These are phyloP conservation scores for Pseudomyrmex cubaensis DNA, from an alignment of 1,140 invertebrate species.

Conservation along the genomic window DNA sequence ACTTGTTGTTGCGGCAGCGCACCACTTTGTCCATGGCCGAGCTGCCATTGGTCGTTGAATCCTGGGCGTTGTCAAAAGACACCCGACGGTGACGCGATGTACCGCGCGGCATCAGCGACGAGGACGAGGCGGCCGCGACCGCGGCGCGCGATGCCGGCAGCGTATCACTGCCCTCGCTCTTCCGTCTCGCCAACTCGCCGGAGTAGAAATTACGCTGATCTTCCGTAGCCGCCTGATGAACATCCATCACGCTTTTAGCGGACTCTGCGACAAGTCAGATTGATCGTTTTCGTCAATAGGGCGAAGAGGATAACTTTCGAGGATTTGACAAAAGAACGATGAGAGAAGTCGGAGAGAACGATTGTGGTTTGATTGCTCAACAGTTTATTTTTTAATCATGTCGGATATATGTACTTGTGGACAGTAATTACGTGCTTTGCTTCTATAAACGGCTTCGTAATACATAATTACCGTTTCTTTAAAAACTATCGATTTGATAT, in stretches of 20 bases:
- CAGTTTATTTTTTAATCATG: background rate
- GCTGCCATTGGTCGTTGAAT: conserved; percentile 55
- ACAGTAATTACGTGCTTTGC: background rate
- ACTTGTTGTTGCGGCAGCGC: conserved; percentile 92
- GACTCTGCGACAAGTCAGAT: conserved; percentile 78
- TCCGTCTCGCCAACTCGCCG: conserved; percentile 81
- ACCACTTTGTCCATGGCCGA: conserved; percentile 84
- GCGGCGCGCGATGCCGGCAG: conserved; percentile 72
- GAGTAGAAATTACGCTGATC: conserved; percentile 72
- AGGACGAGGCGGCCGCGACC: conserved; percentile 42
- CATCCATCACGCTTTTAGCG: conserved; percentile 80
- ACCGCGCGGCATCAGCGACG: conserved; percentile 15
- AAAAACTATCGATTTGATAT: background rate
- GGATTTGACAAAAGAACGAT: background rate
- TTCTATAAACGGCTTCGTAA: no score
- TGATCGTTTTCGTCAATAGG: conserved; percentile 43
- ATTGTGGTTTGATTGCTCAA: conserved; percentile 14
- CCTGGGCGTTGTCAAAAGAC: conserved; percentile 83
- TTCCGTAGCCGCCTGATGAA: conserved; percentile 67
- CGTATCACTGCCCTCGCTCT: conserved; percentile 85
- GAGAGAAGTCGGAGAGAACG: conserved; percentile 53
- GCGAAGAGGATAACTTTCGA: background rate
- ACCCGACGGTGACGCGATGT: conserved; percentile 78
- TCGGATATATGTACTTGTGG: background rate
- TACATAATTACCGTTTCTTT: background rate